Evolutionary conservation across 2,797 vertebrate genomes (phyloP), one percentile per base, ranked within the genome.

Genomic region (Channa striata): DNA sequence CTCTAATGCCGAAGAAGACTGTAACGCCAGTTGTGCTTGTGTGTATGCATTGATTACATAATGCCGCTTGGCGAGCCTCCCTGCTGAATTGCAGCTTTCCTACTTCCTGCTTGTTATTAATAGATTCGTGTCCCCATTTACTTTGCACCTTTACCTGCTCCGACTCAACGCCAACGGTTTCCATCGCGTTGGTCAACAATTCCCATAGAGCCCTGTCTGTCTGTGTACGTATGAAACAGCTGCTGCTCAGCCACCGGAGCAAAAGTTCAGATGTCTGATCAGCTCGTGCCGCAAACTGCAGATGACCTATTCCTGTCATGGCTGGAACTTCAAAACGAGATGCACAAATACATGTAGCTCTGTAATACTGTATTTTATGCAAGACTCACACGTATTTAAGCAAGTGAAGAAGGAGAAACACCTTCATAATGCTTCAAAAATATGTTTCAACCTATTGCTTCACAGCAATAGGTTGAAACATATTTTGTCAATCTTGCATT

Each of bases 31-130:
- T 65, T 67, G 65, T 13, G 16, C 67, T 47, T 62, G 67, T 66
- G 59, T 59, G 54, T 72, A 63, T 36, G 60, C 62, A 74, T 80
- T 74, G 78, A 82, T 84, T 90, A 73, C 60, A 84, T 86, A 90
- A 89, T 80, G 72, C 50, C 33, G 53, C 20, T n/a, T 63, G 42
- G 72, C 52, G 54, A 65, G 56, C 75, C 40, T 84, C 69, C 68
- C 78, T 58, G 53, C 66, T 64, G 69, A 81, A 71, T 52, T 44
- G 30, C 17, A 73, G 77, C 64, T 66, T 74, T 72, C 11, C 11
- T 59, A 68, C 74, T 73, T 81, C 67, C 76, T 81, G 64, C 21
- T 59, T 48, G 21, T 74, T 80, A 68, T 70, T 65, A 72, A 78
- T 80, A 72, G 40, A 77, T 53, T 42, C n/a, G 39, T 62, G 52